Conservation (phyloP, 2,113 vertebrate genomes). For the Aythya baeri region DNA sequence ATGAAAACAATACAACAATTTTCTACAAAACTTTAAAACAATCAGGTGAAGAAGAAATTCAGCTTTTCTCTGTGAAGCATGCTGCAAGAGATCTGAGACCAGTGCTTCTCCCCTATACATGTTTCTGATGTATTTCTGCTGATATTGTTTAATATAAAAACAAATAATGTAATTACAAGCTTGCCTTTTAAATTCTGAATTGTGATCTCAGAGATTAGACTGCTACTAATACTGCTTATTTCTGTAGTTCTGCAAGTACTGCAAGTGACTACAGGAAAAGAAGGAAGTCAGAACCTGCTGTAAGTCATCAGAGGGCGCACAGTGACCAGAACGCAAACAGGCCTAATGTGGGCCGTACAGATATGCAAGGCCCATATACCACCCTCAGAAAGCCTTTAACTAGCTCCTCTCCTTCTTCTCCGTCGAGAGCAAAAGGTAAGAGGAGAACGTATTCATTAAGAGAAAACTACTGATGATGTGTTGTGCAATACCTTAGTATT, state of each 20-base stretch:
- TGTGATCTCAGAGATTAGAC: not conserved
- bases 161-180: not conserved
- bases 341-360: conserved; percentile 71
- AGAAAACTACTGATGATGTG: not conserved
- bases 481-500: rapidly evolving
- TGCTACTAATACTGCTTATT: not conserved
- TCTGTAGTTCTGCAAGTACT: conserved; percentile 75
- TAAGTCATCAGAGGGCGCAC: conserved; percentile 78
- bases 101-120: rapidly evolving
- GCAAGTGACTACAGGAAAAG: conserved; percentile 94
- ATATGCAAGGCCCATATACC: conserved; percentile 77
- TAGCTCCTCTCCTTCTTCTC: conserved; percentile 94
- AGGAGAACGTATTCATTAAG: not conserved
- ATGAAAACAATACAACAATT: not conserved
- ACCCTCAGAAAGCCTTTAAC: conserved; percentile 84
- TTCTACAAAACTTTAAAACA: not conserved
- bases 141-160: not conserved
- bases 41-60: not conserved
- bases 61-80: not conserved
- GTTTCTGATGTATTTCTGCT: not conserved
- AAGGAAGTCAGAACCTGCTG: conserved; percentile 94
- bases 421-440: conserved; percentile 93
- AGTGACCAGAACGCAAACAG: conserved; percentile 78
- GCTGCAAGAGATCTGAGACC: not conserved
- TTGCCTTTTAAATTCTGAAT: not conserved